Base-by-base conservation (phyloP, 2,797 vertebrate genomes). In the Lepidocolaptes lacrymiger region DNA sequence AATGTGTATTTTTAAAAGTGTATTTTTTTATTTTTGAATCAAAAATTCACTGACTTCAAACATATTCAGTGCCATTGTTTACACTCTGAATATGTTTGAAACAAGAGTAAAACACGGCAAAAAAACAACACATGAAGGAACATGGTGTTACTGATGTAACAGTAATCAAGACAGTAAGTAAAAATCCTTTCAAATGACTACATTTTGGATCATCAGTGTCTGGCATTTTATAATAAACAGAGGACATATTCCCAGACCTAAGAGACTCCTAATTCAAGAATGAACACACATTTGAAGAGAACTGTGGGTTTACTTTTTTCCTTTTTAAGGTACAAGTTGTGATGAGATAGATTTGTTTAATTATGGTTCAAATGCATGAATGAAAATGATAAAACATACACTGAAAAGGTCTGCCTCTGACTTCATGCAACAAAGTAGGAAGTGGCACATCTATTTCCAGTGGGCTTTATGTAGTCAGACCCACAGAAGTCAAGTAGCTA, bases 291-390 rank as follows among this genome's bases (percentile, higher is more conserved):
- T 28, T 13, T 71, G 46, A 92, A 66, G 20, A 79, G 12, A 54
- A 51, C 0, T 52, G 6, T 28, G 18, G 0, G 10, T 20, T 55
- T 36, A 52, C 17, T 41, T 44, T 61, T 36, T 55, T 37, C 11
- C 12, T 66, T 49, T 75, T 36, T 7, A 69, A 71, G 37, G 46
- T 23, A 19, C 7, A 34, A 52, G 5, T 80, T 89, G 30, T 54
- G 32, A 39, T 22, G 32, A 73, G 14, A 23, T 39, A 2, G 7
- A 54, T 43, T 39, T 37, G 22, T 27, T 61, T 58, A 52, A 49
- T 22, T 61, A 64, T 46, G 30, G 85, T 54, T 76, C 21, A 79
- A 76, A 79, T 9, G 7, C 44, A 61, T 16, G 26, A 67, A 58
- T 7, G 2, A 61, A 84, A 86, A 71, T 10, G 2, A n/a, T 37